Evolutionary conservation across 1,140 invertebrate genomes (phyloP).

Genomic region (Apis florea): DNA sequence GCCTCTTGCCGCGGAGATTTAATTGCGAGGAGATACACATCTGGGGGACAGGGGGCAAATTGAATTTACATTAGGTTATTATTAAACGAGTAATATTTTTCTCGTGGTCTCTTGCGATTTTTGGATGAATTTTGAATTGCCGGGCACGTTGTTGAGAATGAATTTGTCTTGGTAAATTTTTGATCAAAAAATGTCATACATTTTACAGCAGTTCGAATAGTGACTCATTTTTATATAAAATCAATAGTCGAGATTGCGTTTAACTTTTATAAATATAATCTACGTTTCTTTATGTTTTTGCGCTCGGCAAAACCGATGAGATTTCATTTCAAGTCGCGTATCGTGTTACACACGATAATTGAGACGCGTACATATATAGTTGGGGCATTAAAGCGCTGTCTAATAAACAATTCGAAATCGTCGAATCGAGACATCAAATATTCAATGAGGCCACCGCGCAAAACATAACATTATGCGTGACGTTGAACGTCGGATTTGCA

Average conservation of each 20-base stretch:
- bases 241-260: too few species aligned
- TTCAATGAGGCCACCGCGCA: constrained; percentile 22
- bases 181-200: too few species aligned
- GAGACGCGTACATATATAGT: constrained; percentile 12
- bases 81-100: too few species aligned
- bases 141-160: too few species aligned
- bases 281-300: too few species aligned
- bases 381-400: constrained; percentile 7
- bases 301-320: too few species aligned
- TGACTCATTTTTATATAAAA: too few species aligned
- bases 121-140: too few species aligned
- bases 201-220: too few species aligned
- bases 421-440: constrained; percentile 50
- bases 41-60: background rate
- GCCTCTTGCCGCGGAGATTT: background rate
- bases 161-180: too few species aligned
- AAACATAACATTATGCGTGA: constrained; percentile 20
- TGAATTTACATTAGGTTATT: background rate
- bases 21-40: constrained; percentile 15
- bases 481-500: constrained; percentile 19
- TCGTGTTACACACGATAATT: constrained; percentile 15
- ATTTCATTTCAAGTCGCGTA: constrained; percentile 20
- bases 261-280: too few species aligned
- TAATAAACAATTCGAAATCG: constrained; percentile 52
- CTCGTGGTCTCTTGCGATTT: too few species aligned